Evolutionary conservation across 2,888 invertebrate genomes (phyloP), one percentile per base, ranked within the genome.

Genomic region (Pristionchus exspectatus): DNA sequence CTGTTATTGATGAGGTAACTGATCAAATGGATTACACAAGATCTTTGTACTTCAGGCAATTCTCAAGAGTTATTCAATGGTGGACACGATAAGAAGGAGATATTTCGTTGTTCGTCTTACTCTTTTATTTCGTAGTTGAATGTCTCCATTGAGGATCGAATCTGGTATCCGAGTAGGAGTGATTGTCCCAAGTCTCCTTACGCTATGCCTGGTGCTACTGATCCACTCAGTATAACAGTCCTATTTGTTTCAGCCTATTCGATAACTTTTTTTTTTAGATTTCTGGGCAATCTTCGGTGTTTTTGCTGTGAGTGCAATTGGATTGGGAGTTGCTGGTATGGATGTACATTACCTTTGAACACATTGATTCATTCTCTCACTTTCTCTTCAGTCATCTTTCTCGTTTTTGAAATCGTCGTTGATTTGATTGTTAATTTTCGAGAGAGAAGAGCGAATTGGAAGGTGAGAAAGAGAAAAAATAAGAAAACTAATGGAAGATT

Each of bases 21-120:
- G n/a, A 74, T 18, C 18, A 24, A 74, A 74, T 33, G 16, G 10
- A 33, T 74, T 33, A 9, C 2, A 38, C 4, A 74, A 4, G 16
- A 24, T 74, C 12, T 54, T 16, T 30, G 27, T 10, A 54, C 27
- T 77, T 27, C 81, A 81, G 81, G 81, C 81, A 27, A 81, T 81
- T 81, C 81, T 81, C n/a, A 81, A 81, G 54, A 81, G 81, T 81
- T 81, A 81, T 18, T 81, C 81, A 44, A 77, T 77, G 74, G 74
- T 77, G 21, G 74, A 77, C n/a, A 77, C 74, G 9, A 77, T 77
- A 2, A 77, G 74, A 44, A 38, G 74, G 21, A 27, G 74, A 77
- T 77, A 77, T 44, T 77, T 77, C 24, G 74, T 77, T 3, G 74
- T 77, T 69, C 12, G 44, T 44, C 16, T 2, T 24, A 21, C 44